A percentile compares a stretch with the other conserved stretches of the same genome.
phyloP scores from a whole-genome alignment of 2,797 vertebrate species.

The Crotalus adamanteus region DNA sequence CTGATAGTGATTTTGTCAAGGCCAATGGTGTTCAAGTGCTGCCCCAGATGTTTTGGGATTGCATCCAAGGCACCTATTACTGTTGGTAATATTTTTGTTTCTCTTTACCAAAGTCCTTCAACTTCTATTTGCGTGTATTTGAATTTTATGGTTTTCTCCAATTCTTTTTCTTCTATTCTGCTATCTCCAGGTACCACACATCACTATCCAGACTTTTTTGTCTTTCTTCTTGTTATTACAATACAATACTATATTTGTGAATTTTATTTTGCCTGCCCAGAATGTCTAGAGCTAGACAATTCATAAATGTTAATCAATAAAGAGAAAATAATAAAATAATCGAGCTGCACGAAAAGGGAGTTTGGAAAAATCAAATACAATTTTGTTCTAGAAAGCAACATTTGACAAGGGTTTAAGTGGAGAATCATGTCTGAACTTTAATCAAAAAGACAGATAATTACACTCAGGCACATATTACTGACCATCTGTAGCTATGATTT shows the following conservation, averaged over 20 bases:
- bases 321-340: not conserved
- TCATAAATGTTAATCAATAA: not conserved
- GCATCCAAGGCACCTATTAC: not conserved
- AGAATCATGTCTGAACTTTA: not conserved
- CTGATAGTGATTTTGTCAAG: not conserved
- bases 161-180: not conserved
- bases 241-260: not conserved
- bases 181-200: not conserved
- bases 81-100: not conserved
- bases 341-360: not conserved
- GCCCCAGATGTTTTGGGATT: not conserved
- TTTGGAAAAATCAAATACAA: rapidly evolving
- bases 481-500: not conserved
- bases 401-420: not conserved
- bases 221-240: not conserved
- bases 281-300: not conserved
- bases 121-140: not conserved
- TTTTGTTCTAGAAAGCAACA: rapidly evolving
- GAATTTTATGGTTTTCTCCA: not conserved
- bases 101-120: not conserved
- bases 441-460: conserved; percentile 10
- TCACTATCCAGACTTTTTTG: not conserved
- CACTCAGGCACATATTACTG: not conserved
- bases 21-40: not conserved
- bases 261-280: not conserved